phyloP scores from a whole-genome alignment of 2,888 invertebrate species.

The Lasioglossum lativentre region DNA sequence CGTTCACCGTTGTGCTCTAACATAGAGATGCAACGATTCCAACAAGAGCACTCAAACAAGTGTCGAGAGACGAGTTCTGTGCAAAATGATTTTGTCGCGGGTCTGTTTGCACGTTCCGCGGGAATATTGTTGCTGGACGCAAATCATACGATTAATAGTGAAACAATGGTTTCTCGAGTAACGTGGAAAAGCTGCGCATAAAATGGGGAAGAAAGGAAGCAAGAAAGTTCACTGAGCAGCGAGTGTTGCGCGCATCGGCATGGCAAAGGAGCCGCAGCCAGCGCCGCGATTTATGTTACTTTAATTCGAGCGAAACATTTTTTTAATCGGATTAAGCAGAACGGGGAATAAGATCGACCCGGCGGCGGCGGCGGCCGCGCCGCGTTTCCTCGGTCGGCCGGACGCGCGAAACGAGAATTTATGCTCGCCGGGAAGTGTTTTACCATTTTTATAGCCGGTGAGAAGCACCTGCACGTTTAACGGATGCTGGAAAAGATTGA shows the following conservation, averaged over 20 bases:
- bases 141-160: neutral
- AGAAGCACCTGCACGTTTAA: constrained; percentile 44
- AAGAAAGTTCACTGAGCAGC: neutral
- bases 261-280: neutral
- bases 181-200: neutral
- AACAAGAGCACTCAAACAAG: neutral
- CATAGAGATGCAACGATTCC: neutral
- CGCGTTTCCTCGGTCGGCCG: neutral
- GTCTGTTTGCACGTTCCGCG: too few species aligned
- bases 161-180: neutral
- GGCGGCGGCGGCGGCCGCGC: too few species aligned
- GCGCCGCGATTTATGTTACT: constrained; percentile 9
- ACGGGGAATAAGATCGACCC: constrained; percentile 32
- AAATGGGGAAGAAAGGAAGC: neutral
- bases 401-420: constrained; percentile 47
- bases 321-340: constrained; percentile 48
- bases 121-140: neutral
- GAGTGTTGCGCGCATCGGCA: neutral
- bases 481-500: constrained; percentile 41
- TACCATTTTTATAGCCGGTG: constrained; percentile 46
- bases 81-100: neutral
- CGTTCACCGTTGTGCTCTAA: too few species aligned
- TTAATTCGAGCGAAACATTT: constrained; percentile 41
- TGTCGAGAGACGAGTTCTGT: neutral
- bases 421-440: constrained; percentile 41